Percentiles rank a stretch among this genome's conserved stretches.
These are phyloP conservation scores for Cassiopea xamachana DNA, from an alignment of 30 jellyfish, hydroid and myxozoan genomes.

Conservation along the genomic window DNA sequence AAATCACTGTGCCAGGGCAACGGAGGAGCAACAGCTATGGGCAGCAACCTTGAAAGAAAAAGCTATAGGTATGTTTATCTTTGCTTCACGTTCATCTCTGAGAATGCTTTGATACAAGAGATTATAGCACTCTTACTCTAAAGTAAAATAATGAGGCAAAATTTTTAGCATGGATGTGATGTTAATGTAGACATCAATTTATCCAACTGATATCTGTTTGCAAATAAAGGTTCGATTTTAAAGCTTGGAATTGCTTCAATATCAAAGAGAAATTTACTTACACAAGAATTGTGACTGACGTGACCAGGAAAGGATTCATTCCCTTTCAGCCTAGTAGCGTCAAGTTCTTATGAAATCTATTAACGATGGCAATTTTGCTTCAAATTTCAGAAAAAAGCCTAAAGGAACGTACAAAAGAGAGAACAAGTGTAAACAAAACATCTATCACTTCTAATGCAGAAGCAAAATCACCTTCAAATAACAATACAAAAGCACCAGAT, in stretches of 20 bases:
- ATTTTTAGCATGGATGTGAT: too few relatives aligned
- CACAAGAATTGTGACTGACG: too few relatives aligned
- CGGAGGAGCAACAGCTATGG: constrained; percentile 13
- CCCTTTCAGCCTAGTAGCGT: too few relatives aligned
- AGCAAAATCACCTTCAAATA: constrained; percentile 10
- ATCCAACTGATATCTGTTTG: too few relatives aligned
- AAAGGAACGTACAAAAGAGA: constrained; percentile 7
- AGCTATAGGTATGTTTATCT: not conserved
- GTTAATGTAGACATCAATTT: too few relatives aligned
- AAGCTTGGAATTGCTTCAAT: too few relatives aligned
- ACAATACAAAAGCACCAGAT: constrained; percentile 45
- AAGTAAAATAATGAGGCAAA: too few relatives aligned
- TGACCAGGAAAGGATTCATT: too few relatives aligned
- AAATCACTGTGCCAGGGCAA: not conserved
- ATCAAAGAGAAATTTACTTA: too few relatives aligned
- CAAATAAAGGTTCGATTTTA: too few relatives aligned
- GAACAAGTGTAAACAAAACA: constrained; percentile 1
- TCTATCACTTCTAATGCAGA: constrained; percentile 21
- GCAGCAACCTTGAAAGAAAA: constrained; percentile 5
- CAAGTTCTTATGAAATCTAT: not conserved
- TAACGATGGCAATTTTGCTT: not conserved
- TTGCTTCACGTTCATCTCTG: not conserved
- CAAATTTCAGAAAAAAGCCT: constrained; percentile 9
- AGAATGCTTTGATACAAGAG: too few relatives aligned
- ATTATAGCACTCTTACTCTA: too few relatives aligned